These are phyloP conservation scores for Meteorus colon DNA, from an alignment of 2,888 invertebrate species.

Conservation along the genomic window DNA sequence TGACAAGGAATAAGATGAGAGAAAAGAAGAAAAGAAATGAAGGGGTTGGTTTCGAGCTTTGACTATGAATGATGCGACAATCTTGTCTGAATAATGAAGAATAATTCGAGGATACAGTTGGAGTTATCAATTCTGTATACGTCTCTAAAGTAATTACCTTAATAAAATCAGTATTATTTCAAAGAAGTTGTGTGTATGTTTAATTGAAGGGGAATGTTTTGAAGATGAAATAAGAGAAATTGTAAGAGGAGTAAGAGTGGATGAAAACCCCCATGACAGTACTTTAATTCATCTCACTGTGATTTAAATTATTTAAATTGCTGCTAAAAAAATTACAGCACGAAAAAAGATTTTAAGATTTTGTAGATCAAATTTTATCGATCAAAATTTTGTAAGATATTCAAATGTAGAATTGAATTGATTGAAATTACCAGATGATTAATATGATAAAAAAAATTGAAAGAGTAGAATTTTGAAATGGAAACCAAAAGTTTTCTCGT, in stretches of 20 bases:
- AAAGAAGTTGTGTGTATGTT: not conserved
- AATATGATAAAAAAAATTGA: too few relatives aligned
- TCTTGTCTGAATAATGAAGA: slow-evolving; percentile 23
- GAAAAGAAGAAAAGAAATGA: not conserved
- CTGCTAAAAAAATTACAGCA: too few relatives aligned
- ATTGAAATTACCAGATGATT: too few relatives aligned
- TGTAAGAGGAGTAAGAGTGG: not conserved
- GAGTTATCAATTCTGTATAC: slow-evolving; percentile 12
- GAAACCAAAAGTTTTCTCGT: too few relatives aligned
- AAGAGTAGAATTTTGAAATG: too few relatives aligned
- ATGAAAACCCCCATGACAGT: not conserved
- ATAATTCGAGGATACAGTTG: slow-evolving; percentile 38
- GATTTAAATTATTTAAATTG: too few relatives aligned
- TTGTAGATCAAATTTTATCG: too few relatives aligned
- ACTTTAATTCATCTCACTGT: too few relatives aligned
- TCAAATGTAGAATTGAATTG: too few relatives aligned
- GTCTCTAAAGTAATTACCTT: slow-evolving; percentile 2
- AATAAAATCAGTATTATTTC: not conserved
- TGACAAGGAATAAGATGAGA: not conserved
- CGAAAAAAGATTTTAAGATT: too few relatives aligned
- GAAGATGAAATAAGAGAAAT: not conserved
- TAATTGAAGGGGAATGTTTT: not conserved
- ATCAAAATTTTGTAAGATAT: too few relatives aligned
- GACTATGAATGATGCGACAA: slow-evolving; percentile 30
- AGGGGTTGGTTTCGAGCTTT: not conserved